Evolutionary conservation across 2,888 invertebrate genomes (phyloP).

Genomic region (Pinctada fucata): DNA sequence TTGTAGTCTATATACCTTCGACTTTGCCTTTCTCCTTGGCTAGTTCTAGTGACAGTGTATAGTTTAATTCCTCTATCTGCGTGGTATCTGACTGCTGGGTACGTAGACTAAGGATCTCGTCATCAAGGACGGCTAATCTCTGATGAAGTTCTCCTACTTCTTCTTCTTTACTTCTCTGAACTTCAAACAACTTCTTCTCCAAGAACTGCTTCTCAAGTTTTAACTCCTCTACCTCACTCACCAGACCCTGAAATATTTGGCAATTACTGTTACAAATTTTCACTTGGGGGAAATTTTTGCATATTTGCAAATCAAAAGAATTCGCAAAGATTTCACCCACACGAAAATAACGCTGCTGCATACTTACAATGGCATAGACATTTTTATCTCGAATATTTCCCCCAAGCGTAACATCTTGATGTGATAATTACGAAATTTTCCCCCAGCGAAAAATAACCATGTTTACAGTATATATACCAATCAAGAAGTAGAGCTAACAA

Average conservation of each 20-base stretch:
- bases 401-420: too few relatives aligned
- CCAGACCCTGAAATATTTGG: conserved; percentile 53
- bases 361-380: too few relatives aligned
- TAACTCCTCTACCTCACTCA: conserved; percentile 60
- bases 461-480: too few relatives aligned
- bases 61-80: conserved; percentile 60
- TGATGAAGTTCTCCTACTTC: conserved; percentile 59
- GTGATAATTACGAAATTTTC: too few relatives aligned
- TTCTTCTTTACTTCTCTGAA: conserved; percentile 53
- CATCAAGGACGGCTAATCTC: conserved; percentile 58
- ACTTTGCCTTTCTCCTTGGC: conserved; percentile 76
- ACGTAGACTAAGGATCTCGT: conserved; percentile 49
- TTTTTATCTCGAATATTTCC: too few relatives aligned
- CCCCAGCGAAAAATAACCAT: too few relatives aligned
- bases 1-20: conserved; percentile 59
- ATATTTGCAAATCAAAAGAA: too few relatives aligned
- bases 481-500: background rate
- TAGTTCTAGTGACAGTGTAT: conserved; percentile 72
- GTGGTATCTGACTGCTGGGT: conserved; percentile 51
- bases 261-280: too few relatives aligned
- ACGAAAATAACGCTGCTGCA: too few relatives aligned
- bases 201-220: conserved; percentile 58
- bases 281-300: too few relatives aligned
- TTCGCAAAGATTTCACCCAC: too few relatives aligned
- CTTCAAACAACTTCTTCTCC: conserved; percentile 54